Evolutionary conservation across 2,113 vertebrate species (phyloP), one percentile per base, ranked within the genome.

Genomic region (Corynorhinus townsendii): DNA sequence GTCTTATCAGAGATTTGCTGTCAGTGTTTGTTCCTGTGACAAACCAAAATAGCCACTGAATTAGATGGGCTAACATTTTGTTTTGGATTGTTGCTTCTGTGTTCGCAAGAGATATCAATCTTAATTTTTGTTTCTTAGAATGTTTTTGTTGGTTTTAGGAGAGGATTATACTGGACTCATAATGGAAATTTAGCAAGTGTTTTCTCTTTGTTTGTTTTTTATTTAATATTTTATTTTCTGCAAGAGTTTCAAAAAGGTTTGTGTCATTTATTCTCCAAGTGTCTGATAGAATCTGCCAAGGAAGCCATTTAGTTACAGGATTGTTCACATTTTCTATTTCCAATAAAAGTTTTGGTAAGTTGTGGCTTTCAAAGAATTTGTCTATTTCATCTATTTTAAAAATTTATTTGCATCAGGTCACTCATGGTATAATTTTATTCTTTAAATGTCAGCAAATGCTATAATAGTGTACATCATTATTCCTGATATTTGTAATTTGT

Each of bases 371-470:
- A 90, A 72, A 35, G 54, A 87, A 47, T 72, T 49, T 89, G 12
- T 75, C n/a, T 75, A 52, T 79, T 79, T 76, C 30, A 24, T 82
- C 30, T 52, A 47, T 66, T 72, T 77, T 68, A 90, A 89, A 75
- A 75, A 38, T 47, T 30, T 59, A 84, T 33, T 68, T 38, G n/a
- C n/a, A 49, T 92, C 30, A 90, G 76, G 38, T 71, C 86, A 26
- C 35, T 72, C 52, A 77, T 47, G 28, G 19, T 68, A 82, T 54
- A 83, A 16, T 82, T 9, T 81, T 59, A 56, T 49, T 43, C 2
- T 76, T 79, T 90, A 93, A 96, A 81, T 68, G 2, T 28, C 83
- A 77, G 45, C 12, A 73, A 96, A 40, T 35, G 71, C 54, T 92
- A 28, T 59, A 35, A 68, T 64, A 40, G 45, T 40, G 6, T 80